Evolutionary conservation across 2,888 invertebrate species (phyloP).

Genomic region (Tetheella fluctuosa): DNA sequence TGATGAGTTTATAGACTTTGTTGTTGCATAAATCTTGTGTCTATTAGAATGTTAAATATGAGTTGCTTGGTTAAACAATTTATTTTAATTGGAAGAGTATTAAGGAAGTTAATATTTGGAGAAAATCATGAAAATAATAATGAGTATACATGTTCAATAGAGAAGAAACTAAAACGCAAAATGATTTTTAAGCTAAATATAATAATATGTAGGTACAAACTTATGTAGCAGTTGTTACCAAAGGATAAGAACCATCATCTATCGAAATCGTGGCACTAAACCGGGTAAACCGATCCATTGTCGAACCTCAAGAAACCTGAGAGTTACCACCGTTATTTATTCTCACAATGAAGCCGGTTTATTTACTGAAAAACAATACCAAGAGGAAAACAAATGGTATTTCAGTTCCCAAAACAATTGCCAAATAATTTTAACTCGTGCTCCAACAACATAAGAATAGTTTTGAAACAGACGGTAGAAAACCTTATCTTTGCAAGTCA

Average conservation of each 20-base stretch:
- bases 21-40: neutral
- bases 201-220: too few relatives aligned
- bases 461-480: conserved; percentile 3
- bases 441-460: conserved; percentile 10
- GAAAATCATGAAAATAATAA: too few relatives aligned
- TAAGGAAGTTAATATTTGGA: too few relatives aligned
- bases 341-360: conserved; percentile 23
- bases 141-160: too few relatives aligned
- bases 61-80: neutral
- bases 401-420: neutral
- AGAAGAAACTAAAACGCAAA: neutral
- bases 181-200: too few relatives aligned
- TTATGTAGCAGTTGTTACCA: neutral
- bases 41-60: neutral
- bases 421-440: conserved; percentile 12
- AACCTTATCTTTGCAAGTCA: conserved; percentile 29
- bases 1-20: neutral
- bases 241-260: conserved; percentile 8
- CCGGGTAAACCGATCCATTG: conserved; percentile 21
- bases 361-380: conserved; percentile 18
- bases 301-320: conserved; percentile 34
- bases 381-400: neutral
- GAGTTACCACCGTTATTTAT: conserved; percentile 29
- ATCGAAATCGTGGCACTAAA: conserved; percentile 14
- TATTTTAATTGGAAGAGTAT: too few relatives aligned